Evolutionary conservation across 1,140 invertebrate genomes (phyloP).

Genomic region (Cecropterus lyciades): DNA sequence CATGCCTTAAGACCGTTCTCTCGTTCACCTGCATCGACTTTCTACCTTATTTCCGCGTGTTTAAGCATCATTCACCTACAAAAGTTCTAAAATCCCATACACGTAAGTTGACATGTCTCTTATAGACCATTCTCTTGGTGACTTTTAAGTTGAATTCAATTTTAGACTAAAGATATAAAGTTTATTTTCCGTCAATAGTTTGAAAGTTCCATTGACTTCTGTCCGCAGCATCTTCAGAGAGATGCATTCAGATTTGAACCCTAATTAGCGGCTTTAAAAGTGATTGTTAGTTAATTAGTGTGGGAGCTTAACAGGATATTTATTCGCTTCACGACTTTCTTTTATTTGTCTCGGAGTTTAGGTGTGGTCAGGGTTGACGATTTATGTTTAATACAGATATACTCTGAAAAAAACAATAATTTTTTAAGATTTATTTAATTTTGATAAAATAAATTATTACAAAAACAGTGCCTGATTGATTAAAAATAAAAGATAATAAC

Average conservation of each 20-base stretch:
- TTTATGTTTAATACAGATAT: not conserved
- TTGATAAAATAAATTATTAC: no score
- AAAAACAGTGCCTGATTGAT: no score
- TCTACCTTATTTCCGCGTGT: not conserved
- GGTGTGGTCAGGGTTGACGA: constrained; percentile 25
- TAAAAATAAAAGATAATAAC: no score
- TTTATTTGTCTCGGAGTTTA: constrained; percentile 33
- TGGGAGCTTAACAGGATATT: constrained; percentile 31
- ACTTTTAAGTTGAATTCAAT: not conserved
- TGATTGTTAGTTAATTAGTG: constrained; percentile 21
- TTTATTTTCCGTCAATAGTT: not conserved
- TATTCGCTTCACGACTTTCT: constrained; percentile 30
- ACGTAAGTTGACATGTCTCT: constrained; percentile 26
- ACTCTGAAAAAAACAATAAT: no score
- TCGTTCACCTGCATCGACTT: not conserved
- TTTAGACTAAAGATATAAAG: constrained; percentile 5
- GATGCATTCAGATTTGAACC: constrained; percentile 22
- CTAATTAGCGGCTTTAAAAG: constrained; percentile 29
- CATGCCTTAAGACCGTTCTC: constrained; percentile 44
- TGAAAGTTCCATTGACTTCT: constrained; percentile 19
- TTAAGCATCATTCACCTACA: constrained; percentile 1
- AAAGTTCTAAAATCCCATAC: constrained; percentile 11
- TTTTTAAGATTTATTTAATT: no score
- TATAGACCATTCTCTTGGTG: constrained; percentile 19
- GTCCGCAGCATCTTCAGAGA: constrained; percentile 19